phyloP scores from a whole-genome alignment of 2,797 vertebrate species.

The Typhlichthys eigenmanni region DNA sequence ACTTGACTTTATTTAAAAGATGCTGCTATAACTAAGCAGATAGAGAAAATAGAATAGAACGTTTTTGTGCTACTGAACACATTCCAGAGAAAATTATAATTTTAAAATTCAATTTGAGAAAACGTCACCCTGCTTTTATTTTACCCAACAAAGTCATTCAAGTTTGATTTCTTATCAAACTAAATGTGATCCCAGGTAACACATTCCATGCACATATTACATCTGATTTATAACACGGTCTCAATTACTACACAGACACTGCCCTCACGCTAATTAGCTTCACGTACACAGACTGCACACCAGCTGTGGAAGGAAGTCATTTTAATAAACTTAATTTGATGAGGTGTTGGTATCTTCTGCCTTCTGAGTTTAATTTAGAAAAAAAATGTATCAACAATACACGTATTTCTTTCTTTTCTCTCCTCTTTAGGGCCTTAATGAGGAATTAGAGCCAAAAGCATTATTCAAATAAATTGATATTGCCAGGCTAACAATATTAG shows the following conservation, averaged over 20 bases:
- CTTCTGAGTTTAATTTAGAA: slow-evolving; percentile 60
- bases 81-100: no score
- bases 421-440: slow-evolving; percentile 67
- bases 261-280: slow-evolving; percentile 59
- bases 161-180: slow-evolving; percentile 18
- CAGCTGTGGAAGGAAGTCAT: slow-evolving; percentile 58
- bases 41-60: no score
- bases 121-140: background rate
- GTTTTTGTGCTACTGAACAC: no score
- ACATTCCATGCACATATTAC: slow-evolving; percentile 31
- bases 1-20: no score
- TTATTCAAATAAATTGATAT: slow-evolving; percentile 69
- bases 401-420: slow-evolving; percentile 54
- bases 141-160: background rate
- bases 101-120: no score
- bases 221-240: slow-evolving; percentile 42
- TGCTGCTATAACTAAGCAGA: no score
- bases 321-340: slow-evolving; percentile 66
- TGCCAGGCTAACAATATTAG: slow-evolving; percentile 67
- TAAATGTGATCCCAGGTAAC: slow-evolving; percentile 19
- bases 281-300: slow-evolving; percentile 58
- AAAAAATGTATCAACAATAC: slow-evolving; percentile 50
- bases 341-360: slow-evolving; percentile 60
- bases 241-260: slow-evolving; percentile 58
- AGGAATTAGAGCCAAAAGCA: slow-evolving; percentile 72